Percentiles rank a stretch among this genome's conserved stretches.
Conservation (phyloP, 2,113 vertebrate species). For the Haemorhous mexicanus region DNA sequence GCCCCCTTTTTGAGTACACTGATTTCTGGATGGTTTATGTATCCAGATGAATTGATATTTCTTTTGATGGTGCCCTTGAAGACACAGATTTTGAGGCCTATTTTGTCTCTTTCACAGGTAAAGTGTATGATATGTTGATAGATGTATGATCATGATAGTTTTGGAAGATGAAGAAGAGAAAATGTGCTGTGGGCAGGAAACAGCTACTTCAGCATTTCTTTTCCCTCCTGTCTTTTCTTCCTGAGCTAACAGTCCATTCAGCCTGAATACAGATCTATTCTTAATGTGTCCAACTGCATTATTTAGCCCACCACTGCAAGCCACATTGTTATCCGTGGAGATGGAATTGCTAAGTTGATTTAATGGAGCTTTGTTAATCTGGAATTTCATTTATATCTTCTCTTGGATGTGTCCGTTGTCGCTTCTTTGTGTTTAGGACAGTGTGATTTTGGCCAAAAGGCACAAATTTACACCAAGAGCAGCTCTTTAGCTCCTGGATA, state of each 20-base stretch:
- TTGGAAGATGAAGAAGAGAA: neutral
- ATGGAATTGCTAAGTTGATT: conserved; percentile 16
- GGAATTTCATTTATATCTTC: neutral
- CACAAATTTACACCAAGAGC: neutral
- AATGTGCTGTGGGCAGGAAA: neutral
- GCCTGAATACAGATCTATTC: neutral
- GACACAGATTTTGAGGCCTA: neutral
- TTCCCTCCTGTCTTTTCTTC: neutral
- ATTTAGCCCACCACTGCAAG: conserved; percentile 9
- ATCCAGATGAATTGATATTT: neutral
- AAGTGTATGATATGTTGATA: neutral
- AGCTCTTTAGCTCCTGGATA: neutral
- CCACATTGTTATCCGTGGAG: neutral
- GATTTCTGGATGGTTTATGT: neutral
- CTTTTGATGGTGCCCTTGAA: neutral
- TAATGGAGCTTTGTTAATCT: neutral
- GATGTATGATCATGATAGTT: neutral
- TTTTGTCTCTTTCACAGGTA: neutral
- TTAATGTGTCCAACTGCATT: neutral
- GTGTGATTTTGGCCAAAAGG: neutral
- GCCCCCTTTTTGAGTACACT: neutral
- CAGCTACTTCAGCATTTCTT: neutral
- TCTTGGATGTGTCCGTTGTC: neutral
- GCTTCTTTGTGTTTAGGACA: neutral
- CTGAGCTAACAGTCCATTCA: neutral